Evolutionary conservation across 2,888 invertebrate species (phyloP).

Genomic region (Diplolepis rosae): DNA sequence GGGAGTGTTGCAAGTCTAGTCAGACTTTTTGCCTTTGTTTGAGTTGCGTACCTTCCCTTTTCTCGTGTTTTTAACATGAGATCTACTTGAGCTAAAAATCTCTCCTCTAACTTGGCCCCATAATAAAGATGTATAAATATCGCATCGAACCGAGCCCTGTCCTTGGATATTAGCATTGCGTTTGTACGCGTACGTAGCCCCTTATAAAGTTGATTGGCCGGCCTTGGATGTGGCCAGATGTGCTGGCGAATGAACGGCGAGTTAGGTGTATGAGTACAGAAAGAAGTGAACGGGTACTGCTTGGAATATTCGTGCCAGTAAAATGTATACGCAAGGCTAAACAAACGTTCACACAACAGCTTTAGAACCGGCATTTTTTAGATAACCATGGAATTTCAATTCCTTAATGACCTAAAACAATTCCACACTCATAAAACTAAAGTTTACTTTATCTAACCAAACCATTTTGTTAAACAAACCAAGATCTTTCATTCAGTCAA

Average conservation of each 20-base stretch:
- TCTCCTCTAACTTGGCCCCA: slow-evolving; percentile 32
- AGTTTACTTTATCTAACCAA: no score
- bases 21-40: neutral
- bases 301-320: slow-evolving; percentile 6
- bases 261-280: slow-evolving; percentile 32
- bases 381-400: neutral
- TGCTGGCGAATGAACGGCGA: slow-evolving; percentile 45
- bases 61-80: neutral
- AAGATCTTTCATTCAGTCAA: no score
- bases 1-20: neutral
- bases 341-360: slow-evolving; percentile 29
- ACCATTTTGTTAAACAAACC: no score
- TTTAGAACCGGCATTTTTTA: slow-evolving; percentile 6
- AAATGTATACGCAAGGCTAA: slow-evolving; percentile 20
- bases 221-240: slow-evolving; percentile 70
- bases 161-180: slow-evolving; percentile 55
- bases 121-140: slow-evolving; percentile 60
- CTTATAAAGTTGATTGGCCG: slow-evolving; percentile 68
- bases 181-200: slow-evolving; percentile 36
- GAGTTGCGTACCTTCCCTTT: neutral
- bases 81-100: neutral
- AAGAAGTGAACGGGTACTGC: slow-evolving; percentile 17
- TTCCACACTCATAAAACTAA: no score
- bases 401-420: neutral
- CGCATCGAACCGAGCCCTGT: slow-evolving; percentile 44